Percentiles rank a stretch among this genome's conserved stretches.
Conservation (phyloP, 2,113 vertebrate species). For the Cryptomyrus ogoouensis region DNA sequence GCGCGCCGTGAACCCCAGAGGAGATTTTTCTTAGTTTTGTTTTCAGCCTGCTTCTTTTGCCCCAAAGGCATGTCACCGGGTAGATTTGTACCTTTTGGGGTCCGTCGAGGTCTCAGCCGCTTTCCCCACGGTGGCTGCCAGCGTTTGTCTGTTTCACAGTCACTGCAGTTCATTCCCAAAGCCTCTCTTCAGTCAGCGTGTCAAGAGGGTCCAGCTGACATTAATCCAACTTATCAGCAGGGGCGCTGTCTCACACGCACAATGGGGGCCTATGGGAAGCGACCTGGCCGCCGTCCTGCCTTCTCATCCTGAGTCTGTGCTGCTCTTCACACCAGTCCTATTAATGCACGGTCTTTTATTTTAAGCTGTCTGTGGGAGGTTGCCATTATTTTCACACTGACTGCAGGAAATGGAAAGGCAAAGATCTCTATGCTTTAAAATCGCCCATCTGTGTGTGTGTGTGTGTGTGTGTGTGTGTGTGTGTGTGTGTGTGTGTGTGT, state of each 20-base stretch:
- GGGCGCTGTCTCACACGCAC: not conserved
- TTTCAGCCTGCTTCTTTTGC: not conserved
- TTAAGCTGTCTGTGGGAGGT: not conserved
- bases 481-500: not conserved
- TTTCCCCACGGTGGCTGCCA: not conserved
- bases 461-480: not conserved
- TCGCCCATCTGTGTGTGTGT: not conserved
- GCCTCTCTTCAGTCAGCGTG: not conserved
- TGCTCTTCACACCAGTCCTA: not conserved
- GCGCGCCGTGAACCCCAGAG: not conserved
- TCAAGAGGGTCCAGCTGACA: constrained; percentile 11
- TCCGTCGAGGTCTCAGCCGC: not conserved
- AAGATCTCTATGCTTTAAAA: not conserved
- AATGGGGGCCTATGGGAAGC: not conserved
- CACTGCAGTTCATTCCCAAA: not conserved
- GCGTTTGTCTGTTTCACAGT: constrained; percentile 9
- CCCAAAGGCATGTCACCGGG: not conserved
- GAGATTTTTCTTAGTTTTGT: not conserved
- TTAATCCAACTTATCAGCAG: constrained; percentile 5
- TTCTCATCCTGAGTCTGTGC: not conserved
- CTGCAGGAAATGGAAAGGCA: not conserved
- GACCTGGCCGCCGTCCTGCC: not conserved
- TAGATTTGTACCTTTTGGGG: not conserved
- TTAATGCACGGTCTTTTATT: not conserved
- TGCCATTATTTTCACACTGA: not conserved